A percentile compares a stretch with the other conserved stretches of the same genome.
phyloP scores from a whole-genome alignment of 1,140 invertebrate genomes.

The Cyphomyrmex costatus region DNA sequence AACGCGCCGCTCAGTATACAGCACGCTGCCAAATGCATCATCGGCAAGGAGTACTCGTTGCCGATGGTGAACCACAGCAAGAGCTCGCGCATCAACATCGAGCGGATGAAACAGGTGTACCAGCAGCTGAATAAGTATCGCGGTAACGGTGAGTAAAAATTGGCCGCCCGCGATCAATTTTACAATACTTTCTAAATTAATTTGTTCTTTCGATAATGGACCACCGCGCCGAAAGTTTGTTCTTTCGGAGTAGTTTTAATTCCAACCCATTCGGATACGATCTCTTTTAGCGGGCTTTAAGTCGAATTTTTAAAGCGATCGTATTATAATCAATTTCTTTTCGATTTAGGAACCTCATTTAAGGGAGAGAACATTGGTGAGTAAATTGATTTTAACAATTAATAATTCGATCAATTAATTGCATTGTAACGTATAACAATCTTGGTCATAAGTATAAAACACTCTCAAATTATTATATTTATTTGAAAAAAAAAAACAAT shows the following conservation, averaged over 20 bases:
- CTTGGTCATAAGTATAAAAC: no score
- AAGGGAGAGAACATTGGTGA: conserved; percentile 77
- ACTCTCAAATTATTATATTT: no score
- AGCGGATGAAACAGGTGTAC: conserved; percentile 96
- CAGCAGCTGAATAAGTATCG: conserved; percentile 91
- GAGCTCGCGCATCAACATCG: conserved; percentile 92
- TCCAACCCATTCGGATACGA: neutral
- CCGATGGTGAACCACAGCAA: conserved; percentile 95
- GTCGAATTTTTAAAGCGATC: neutral
- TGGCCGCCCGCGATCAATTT: neutral
- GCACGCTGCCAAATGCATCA: conserved; percentile 92
- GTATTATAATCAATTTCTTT: conserved; percentile 24
- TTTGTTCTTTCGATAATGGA: neutral
- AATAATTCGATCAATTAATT: neutral
- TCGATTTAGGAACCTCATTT: conserved; percentile 62
- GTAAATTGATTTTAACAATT: conserved; percentile 39
- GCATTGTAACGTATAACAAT: neutral
- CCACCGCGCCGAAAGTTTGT: neutral
- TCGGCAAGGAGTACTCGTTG: conserved; percentile 94
- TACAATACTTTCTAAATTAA: no score
- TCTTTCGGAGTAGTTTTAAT: neutral
- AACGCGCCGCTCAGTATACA: conserved; percentile 93
- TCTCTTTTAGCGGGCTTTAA: neutral
- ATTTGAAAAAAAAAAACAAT: no score
- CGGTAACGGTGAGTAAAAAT: conserved; percentile 78